These are phyloP conservation scores for Amphiprion ocellaris DNA, from an alignment of 2,113 vertebrate species.

Conservation along the genomic window DNA sequence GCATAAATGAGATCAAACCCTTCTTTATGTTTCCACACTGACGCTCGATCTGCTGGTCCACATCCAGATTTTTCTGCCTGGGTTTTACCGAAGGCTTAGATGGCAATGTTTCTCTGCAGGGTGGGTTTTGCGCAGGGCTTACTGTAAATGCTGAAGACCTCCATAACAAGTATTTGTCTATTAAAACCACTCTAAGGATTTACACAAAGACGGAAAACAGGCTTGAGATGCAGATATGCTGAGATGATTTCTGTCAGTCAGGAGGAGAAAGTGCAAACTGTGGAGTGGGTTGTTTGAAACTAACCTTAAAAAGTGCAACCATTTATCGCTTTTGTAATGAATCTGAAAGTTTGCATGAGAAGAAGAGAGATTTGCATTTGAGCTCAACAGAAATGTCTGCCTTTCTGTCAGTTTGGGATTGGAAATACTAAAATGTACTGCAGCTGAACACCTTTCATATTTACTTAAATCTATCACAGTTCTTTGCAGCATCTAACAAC, in stretches of 20 bases:
- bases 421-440: constrained; percentile 15
- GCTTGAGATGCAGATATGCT: constrained; percentile 29
- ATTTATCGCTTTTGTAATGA: not conserved
- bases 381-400: constrained; percentile 3
- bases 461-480: constrained; percentile 30
- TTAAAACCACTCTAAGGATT: constrained; percentile 47
- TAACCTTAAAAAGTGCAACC: constrained; percentile 10
- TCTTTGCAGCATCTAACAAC: constrained; percentile 29
- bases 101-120: constrained; percentile 54
- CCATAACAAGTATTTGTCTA: constrained; percentile 54
- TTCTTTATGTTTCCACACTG: constrained; percentile 38
- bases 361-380: constrained; percentile 1
- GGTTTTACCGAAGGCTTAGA: constrained; percentile 56
- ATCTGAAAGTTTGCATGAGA: not conserved
- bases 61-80: constrained; percentile 36
- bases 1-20: constrained; percentile 64
- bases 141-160: constrained; percentile 48
- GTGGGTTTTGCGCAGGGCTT: constrained; percentile 50
- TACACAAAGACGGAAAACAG: constrained; percentile 16
- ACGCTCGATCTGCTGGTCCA: constrained; percentile 35
- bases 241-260: constrained; percentile 13
- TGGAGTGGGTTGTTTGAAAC: constrained; percentile 3
- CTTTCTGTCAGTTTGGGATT: constrained; percentile 1
- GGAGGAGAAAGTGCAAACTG: not conserved
- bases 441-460: constrained; percentile 11